Base-by-base conservation (phyloP, 2,888 invertebrate species). In the Stegana nigrithorax region DNA sequence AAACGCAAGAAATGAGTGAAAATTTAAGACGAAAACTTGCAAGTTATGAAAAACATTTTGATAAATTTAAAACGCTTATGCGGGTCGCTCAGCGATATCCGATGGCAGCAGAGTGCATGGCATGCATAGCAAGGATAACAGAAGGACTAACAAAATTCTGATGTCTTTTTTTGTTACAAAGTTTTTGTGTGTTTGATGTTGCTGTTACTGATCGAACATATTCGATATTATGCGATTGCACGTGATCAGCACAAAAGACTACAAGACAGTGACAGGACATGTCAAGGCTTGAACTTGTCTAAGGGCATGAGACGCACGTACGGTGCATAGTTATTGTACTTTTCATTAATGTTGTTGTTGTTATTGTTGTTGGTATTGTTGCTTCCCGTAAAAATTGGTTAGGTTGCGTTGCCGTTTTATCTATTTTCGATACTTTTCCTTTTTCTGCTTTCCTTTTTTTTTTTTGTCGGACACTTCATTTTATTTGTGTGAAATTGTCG, bases 31-130 rank as follows among this genome's bases (percentile, higher is more conserved):
- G 14, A 26, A 55, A 42, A 58, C 27, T 44, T 44, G 45, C 58
- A 58, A 56, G 56, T 45, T 58, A 26, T 29, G 29, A 58, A 14
- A 59, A 36, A 47, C 25, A 59, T 23, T 26, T 47, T 32, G 19
- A 21, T 63, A 71, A 79, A 79, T 71, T 66, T 73, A 72, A 78
- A 65, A 69, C 70, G 70, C 64, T 62, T 25, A 81, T 81, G 81
- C 81, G 81, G 81, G 81, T 74, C 58, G 64, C n/a, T n/a, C n/a
- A n/a, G n/a, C 73, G 82, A 72, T 82, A 81, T 81, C 78, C 81
- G 81, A 81, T 81, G 79, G 73, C 72, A 71, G 74, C 71, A 77
- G 72, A 70, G 47, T 17, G 23, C 19, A 36, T 29, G 26, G n/a
- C 2, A 5, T 26, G 6, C n/a, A n/a, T n/a, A 17, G 26, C 29